Conservation (phyloP, 2,888 invertebrate genomes). For the Phyllotreta striolata region DNA sequence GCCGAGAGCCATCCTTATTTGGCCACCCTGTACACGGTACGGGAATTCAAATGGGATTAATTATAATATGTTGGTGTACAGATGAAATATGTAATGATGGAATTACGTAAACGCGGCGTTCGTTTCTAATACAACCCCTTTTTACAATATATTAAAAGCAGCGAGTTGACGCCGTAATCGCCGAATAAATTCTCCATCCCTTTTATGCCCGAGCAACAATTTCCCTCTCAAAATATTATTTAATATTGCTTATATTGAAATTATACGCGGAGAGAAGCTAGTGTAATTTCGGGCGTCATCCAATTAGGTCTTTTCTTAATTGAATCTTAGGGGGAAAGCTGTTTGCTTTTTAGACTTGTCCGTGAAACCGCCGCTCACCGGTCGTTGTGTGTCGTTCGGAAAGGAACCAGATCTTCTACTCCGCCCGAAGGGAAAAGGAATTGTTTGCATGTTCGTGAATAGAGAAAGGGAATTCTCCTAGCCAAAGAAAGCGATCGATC, state of each 20-base stretch:
- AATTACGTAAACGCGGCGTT: constrained; percentile 7
- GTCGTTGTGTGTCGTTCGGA: constrained; percentile 25
- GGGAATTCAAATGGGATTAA: constrained; percentile 22
- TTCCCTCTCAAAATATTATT: constrained; percentile 53
- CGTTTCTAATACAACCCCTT: constrained; percentile 3
- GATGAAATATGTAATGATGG: constrained; percentile 1
- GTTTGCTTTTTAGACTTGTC: constrained; percentile 34
- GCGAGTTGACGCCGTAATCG: constrained; percentile 56
- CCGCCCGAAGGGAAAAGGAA: constrained; percentile 2
- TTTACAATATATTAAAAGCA: constrained; percentile 50
- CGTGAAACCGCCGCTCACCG: constrained; percentile 24
- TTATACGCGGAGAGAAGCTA: constrained; percentile 49
- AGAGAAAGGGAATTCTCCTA: constrained; percentile 17
- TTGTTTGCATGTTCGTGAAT: constrained; percentile 28
- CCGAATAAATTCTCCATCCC: constrained; percentile 54
- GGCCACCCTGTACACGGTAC: neutral
- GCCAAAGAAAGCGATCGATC: neutral
- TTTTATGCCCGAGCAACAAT: constrained; percentile 32
- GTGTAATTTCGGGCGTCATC: constrained; percentile 48
- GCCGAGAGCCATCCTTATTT: too few relatives aligned
- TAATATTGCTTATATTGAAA: constrained; percentile 61
- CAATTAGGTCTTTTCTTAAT: constrained; percentile 58
- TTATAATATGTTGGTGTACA: neutral
- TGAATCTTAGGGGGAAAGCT: constrained; percentile 55
- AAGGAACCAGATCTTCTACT: constrained; percentile 16